Conservation (phyloP, 2,888 invertebrate genomes). For the Tanypteryx hageni region DNA sequence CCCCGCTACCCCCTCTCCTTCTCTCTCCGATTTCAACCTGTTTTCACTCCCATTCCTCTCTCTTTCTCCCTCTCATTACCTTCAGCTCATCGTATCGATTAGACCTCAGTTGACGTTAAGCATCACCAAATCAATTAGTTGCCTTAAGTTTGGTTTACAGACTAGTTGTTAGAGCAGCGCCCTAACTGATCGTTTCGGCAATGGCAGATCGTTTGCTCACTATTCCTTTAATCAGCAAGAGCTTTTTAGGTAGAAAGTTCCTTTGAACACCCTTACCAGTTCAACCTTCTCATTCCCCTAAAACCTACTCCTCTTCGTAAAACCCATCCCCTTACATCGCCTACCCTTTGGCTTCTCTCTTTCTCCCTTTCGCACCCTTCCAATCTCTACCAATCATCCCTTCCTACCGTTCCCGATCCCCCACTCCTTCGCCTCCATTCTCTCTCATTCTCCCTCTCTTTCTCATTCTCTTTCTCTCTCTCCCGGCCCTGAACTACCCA, state of each 20-base stretch:
- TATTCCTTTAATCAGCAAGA: constrained; percentile 9
- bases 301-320: no score
- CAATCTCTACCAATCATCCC: neutral
- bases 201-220: neutral
- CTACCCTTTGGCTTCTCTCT: neutral
- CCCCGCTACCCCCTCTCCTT: neutral
- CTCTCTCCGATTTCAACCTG: neutral
- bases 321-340: neutral
- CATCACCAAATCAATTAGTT: constrained; percentile 22
- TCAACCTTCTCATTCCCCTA: no score
- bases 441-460: neutral
- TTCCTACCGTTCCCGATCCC: neutral
- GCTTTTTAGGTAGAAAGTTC: constrained; percentile 5
- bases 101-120: constrained; percentile 3
- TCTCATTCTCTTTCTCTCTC: neutral
- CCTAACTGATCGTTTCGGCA: neutral
- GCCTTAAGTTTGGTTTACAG: constrained; percentile 16
- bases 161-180: neutral
- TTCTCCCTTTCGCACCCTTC: neutral
- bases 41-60: neutral
- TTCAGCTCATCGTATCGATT: neutral
- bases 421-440: neutral
- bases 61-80: neutral
- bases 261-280: neutral
- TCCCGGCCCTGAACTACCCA: neutral